A percentile compares a stretch with the other conserved stretches of the same genome.
Evolutionary conservation across 2,113 vertebrate genomes (phyloP).

Genomic region (Nesoenas mayeri): DNA sequence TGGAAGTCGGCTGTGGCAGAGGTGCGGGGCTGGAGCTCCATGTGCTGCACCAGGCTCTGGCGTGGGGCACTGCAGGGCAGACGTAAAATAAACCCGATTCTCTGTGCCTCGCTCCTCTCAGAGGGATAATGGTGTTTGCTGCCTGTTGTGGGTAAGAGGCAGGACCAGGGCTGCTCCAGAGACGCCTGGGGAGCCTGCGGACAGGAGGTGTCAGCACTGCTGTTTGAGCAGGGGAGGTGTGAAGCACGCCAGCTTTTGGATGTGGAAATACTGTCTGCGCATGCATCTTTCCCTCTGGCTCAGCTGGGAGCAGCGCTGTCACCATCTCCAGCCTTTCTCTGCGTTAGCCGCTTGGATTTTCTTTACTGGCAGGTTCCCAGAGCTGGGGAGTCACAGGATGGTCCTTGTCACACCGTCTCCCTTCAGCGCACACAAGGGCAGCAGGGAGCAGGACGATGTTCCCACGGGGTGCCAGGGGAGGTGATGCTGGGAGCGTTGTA

Average conservation of each 20-base stretch:
- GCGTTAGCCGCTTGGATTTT: neutral
- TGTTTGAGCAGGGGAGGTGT: neutral
- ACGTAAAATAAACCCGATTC: neutral
- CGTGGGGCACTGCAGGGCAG: neutral
- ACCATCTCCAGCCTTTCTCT: neutral
- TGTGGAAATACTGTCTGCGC: accelerated
- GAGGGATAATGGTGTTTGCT: neutral
- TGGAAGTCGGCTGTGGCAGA: neutral
- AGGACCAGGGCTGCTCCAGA: neutral
- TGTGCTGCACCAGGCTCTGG: neutral
- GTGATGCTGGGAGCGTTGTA: neutral
- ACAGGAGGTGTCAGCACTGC: neutral
- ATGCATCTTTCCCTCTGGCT: accelerated
- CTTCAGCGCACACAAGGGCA: neutral
- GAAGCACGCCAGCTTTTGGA: neutral
- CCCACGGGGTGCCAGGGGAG: too few species aligned
- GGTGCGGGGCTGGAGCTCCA: neutral
- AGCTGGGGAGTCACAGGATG: neutral
- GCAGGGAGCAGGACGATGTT: accelerated
- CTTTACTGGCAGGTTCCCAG: neutral
- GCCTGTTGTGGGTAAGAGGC: neutral
- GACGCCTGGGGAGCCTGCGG: accelerated
- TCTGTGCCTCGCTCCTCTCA: neutral
- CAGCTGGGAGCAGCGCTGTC: neutral
- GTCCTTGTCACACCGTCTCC: neutral